Percentiles rank a stretch among this genome's conserved stretches.
phyloP scores from a whole-genome alignment of 2,888 invertebrate genomes.

The Agonum fuliginosum region DNA sequence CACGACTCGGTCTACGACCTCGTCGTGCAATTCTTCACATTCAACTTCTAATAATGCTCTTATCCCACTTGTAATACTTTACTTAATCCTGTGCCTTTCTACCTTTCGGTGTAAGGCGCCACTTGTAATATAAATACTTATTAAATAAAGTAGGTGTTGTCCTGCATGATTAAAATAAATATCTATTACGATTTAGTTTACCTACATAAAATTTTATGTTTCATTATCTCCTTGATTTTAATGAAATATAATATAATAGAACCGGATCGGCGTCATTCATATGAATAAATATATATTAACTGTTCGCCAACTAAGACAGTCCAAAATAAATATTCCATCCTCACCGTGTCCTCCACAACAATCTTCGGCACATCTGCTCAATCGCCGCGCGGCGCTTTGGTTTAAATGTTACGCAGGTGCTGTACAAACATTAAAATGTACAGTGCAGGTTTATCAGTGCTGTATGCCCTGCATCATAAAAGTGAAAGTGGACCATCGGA shows the following conservation, averaged over 20 bases:
- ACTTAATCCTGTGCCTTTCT: too few relatives aligned
- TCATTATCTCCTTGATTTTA: too few relatives aligned
- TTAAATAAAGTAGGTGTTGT: too few relatives aligned
- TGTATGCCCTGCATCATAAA: conserved; percentile 43
- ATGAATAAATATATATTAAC: not conserved
- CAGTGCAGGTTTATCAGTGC: conserved; percentile 47
- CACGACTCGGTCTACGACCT: too few relatives aligned
- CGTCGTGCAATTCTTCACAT: too few relatives aligned
- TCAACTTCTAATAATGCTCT: too few relatives aligned
- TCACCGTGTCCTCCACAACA: not conserved
- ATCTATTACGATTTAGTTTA: too few relatives aligned
- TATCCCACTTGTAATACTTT: too few relatives aligned
- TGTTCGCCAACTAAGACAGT: not conserved
- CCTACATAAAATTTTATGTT: too few relatives aligned
- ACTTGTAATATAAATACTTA: too few relatives aligned
- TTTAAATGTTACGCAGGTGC: conserved; percentile 55
- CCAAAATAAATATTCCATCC: not conserved
- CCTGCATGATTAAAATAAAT: too few relatives aligned
- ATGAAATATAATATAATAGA: not conserved
- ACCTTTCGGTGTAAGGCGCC: too few relatives aligned
- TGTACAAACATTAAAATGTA: conserved; percentile 43
- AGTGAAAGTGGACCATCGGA: conserved; percentile 51
- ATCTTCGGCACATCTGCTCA: not conserved
- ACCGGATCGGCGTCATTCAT: not conserved
- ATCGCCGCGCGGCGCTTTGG: conserved; percentile 41